Percentiles rank a stretch among this genome's conserved stretches.
Evolutionary conservation across 2,888 invertebrate genomes (phyloP).

Genomic region (Adela reaumurella): DNA sequence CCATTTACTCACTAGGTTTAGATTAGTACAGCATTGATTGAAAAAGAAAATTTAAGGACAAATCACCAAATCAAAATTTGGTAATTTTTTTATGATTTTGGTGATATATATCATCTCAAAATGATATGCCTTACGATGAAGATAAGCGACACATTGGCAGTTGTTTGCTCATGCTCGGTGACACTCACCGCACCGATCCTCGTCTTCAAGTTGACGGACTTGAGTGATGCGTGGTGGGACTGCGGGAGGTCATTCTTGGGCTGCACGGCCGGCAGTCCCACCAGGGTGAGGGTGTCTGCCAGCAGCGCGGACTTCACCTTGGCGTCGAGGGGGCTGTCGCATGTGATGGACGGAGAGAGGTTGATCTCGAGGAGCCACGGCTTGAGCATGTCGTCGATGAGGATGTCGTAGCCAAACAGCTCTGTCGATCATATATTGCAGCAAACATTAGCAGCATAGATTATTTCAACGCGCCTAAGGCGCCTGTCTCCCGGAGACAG

Average conservation of each 20-base stretch:
- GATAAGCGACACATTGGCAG: too few species aligned
- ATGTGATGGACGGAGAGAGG: constrained; percentile 85
- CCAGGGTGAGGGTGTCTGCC: constrained; percentile 86
- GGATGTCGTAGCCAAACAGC: constrained; percentile 91
- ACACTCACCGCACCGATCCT: constrained; percentile 43
- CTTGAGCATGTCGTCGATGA: constrained; percentile 86
- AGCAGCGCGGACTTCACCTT: constrained; percentile 89
- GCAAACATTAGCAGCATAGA: neutral
- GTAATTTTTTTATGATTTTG: too few species aligned
- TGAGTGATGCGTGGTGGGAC: constrained; percentile 26
- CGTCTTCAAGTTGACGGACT: constrained; percentile 23
- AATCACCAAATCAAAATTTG: too few species aligned
- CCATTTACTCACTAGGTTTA: too few species aligned
- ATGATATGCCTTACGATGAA: too few species aligned
- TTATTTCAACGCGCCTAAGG: too few species aligned
- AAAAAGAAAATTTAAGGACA: too few species aligned
- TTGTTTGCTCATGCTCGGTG: too few species aligned
- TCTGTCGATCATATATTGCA: constrained; percentile 63
- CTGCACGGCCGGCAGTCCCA: constrained; percentile 80
- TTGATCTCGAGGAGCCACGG: constrained; percentile 97
- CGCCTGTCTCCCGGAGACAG: too few species aligned
- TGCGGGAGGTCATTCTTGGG: constrained; percentile 37
- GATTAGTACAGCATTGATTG: too few species aligned
- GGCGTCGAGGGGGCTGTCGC: constrained; percentile 91
- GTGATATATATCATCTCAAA: too few species aligned